These are phyloP conservation scores for Euborellia annulipes DNA, from an alignment of 1,140 invertebrate species.

Conservation along the genomic window DNA sequence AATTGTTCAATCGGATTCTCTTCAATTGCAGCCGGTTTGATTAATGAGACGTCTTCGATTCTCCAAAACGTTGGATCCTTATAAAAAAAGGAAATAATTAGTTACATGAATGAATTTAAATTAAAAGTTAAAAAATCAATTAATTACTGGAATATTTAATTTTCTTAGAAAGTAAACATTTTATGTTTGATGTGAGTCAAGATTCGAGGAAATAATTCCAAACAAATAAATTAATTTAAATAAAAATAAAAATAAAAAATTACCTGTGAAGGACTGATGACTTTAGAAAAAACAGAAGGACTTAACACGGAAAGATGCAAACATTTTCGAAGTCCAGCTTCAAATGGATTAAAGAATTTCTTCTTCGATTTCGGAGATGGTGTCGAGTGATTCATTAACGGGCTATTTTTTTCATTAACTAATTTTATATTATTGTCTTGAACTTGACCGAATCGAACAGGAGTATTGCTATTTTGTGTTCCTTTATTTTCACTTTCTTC, in stretches of 20 bases:
- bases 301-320: conserved; percentile 29
- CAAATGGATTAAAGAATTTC: conserved; percentile 24
- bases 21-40: conserved; percentile 35
- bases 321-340: conserved; percentile 26
- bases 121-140: conserved; percentile 1
- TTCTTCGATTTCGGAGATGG: no score
- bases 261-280: conserved; percentile 9
- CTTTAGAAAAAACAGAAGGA: conserved; percentile 27
- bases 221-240: no score
- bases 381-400: no score
- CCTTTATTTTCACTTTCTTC: no score
- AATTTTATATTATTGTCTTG: no score
- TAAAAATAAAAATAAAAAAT: no score
- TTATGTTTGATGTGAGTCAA: no score
- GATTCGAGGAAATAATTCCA: no score
- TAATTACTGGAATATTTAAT: neutral
- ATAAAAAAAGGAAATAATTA: conserved; percentile 13
- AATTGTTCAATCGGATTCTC: conserved; percentile 32
- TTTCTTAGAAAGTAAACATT: no score
- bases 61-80: conserved; percentile 32
- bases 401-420: no score
- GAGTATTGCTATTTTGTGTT: no score
- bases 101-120: neutral
- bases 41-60: conserved; percentile 33
- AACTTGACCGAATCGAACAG: no score